Base-by-base conservation (phyloP, 2,888 invertebrate species). In the Harmothoe impar region DNA sequence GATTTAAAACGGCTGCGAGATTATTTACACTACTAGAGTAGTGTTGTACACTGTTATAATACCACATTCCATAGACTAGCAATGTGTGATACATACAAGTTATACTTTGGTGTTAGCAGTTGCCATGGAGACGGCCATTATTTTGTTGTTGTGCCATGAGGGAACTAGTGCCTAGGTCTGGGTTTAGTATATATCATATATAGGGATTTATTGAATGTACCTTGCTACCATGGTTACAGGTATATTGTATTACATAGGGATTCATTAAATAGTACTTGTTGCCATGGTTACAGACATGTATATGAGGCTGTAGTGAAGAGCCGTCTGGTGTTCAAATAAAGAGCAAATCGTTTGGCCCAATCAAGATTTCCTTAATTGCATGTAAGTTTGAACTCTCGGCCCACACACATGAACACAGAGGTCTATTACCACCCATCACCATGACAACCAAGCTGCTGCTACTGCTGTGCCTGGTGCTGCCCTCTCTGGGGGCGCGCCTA, bases 241-340 rank as follows among this genome's bases (percentile, higher is more conserved):
- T 29, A 7, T 5, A 29, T 29, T 15, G 25, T 72, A 29, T 72
- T 15, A 5, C 15, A 72, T 62, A 7, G 62, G 62, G n/a, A 62
- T 20, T n/a, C 25, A 72, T 29, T 15, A n/a, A 29, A 25, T 7
- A 7, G 0, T n/a, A 43, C 43, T 43, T 29, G 31, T 72, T 72
- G 25, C 31, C 31, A 29, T 72, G 20, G 5, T 15, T 72, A 72
- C 12, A 29, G 29, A n/a, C 1, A 62, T 20, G 23, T 72, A 25
- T 72, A 25, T 72, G n/a, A 15, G 72, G 29, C 29, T 29, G 25
- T 72, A 72, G 25, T 0, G 25, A 25, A 29, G 29, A 72, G 31
- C 72, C 72, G 31, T 29, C 25, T 72, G 72, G 72, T 72, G 72
- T 29, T 72, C 72, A 72, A 72, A 72, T 72, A 72, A 72, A 72